Base-by-base conservation (phyloP, 2,888 invertebrate genomes). In the Drosophila falleni region DNA sequence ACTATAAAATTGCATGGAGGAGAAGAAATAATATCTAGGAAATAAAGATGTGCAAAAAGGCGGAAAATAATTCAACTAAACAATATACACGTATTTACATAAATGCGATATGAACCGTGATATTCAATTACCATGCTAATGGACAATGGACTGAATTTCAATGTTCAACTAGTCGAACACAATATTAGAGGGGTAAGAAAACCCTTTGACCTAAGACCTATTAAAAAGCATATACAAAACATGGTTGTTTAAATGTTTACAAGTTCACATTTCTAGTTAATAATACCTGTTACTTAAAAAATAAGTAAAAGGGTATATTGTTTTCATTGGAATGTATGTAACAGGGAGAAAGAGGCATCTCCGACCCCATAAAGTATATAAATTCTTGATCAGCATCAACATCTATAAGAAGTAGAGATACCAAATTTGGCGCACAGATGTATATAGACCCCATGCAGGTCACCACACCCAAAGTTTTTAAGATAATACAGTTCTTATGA, bases 1-100 rank as follows among this genome's bases (percentile, higher is more conserved):
- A 86, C 85, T 86, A 89, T 87, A 87, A 89, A 89, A 86, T 87
- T 78, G 86, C 84, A 82, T 82, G 78, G 56, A 50, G 50, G 54
- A 39, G 50, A 49, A 42, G 26, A 53, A 77, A 83, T 78, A 75
- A 77, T 78, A 81, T 79, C 78, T 65, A 74, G 72, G 72, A 82
- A 83, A 89, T 88, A 88, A 85, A 87, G 84, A 80, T 90, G 89
- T 86, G 89, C 90, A 89, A 78, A 78, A 70, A 64, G 65, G 89
- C 88, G 85, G 89, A 89, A 89, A 87, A 81, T 89, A 90, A 90
- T 84, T 89, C 88, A 89, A 90, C 84, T 88, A 80, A 86, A 83
- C 80, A 89, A 89, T 86, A 88, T 86, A 86, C 88, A 89, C 86
- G 89, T 82, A 88, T 87, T 84, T 86, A 85, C 81, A 87, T 89